Conservation (phyloP, 2,797 vertebrate genomes). For the Philypnodon macrostomus region DNA sequence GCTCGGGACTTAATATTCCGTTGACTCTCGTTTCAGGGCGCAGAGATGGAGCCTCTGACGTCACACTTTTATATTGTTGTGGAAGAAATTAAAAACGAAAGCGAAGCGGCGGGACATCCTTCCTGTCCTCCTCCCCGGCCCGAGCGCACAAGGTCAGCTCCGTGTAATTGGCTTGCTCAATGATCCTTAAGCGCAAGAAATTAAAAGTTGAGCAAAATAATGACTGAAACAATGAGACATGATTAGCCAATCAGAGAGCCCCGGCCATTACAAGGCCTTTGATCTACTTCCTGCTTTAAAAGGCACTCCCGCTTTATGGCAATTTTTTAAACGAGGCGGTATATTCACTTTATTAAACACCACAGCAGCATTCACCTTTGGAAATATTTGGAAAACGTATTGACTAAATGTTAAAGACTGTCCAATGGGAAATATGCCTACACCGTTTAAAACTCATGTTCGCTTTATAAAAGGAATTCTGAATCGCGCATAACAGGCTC, state of each 20-base stretch:
- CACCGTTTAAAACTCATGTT: too few species aligned
- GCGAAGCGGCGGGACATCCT: conserved; percentile 53
- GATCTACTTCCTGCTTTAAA: conserved; percentile 61
- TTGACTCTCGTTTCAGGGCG: conserved; percentile 56
- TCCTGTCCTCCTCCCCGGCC: conserved; percentile 63
- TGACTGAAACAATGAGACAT: conserved; percentile 90
- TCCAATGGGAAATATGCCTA: too few species aligned
- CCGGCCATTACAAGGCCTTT: conserved; percentile 54
- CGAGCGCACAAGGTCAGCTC: conserved; percentile 88
- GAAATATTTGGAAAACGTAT: conserved; percentile 65
- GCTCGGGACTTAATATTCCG: conserved; percentile 70
- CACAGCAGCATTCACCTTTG: conserved; percentile 50
- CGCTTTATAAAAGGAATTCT: too few species aligned
- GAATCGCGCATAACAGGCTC: too few species aligned
- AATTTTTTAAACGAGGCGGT: conserved; percentile 57
- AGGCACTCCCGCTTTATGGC: conserved; percentile 41
- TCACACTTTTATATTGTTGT: conserved; percentile 61
- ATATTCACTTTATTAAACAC: conserved; percentile 56
- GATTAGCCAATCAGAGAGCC: conserved; percentile 84
- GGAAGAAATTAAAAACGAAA: conserved; percentile 38
- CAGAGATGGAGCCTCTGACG: conserved; percentile 42
- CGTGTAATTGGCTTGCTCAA: conserved; percentile 93
- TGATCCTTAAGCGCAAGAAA: conserved; percentile 93
- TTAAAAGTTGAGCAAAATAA: conserved; percentile 96
- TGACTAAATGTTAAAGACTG: too few species aligned